Conservation (phyloP, 2,888 invertebrate genomes). For the Spodoptera exigua region DNA sequence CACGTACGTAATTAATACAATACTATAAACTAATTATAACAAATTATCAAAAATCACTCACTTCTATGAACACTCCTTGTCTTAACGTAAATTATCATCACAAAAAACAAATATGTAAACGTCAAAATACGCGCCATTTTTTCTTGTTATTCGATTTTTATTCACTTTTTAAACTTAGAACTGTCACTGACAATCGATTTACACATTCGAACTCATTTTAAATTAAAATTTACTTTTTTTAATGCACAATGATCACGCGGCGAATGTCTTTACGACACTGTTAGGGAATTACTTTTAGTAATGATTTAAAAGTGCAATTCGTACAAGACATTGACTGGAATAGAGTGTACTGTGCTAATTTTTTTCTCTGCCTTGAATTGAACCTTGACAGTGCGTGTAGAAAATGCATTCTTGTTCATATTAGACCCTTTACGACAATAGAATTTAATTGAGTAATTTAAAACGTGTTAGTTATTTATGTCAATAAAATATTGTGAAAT, state of each 20-base stretch:
- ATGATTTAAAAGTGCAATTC: conserved; percentile 80
- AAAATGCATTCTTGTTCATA: conserved; percentile 56
- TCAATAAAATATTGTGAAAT: conserved; percentile 47
- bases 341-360: conserved; percentile 68
- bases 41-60: conserved; percentile 28
- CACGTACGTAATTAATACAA: not conserved
- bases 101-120: conserved; percentile 40
- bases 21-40: too few relatives aligned
- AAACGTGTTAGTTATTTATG: conserved; percentile 51
- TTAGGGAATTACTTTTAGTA: conserved; percentile 69
- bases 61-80: conserved; percentile 50
- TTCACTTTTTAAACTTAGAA: conserved; percentile 14
- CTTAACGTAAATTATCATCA: conserved; percentile 48
- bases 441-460: conserved; percentile 49
- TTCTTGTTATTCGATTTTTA: too few relatives aligned
- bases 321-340: conserved; percentile 65
- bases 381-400: conserved; percentile 63
- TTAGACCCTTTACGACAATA: conserved; percentile 52
- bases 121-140: conserved; percentile 50
- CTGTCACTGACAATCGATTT: conserved; percentile 25
- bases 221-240: conserved; percentile 23
- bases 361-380: conserved; percentile 64
- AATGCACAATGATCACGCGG: conserved; percentile 48
- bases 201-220: conserved; percentile 44
- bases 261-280: conserved; percentile 68